These are phyloP conservation scores for Drosophila lacteicornis DNA, from an alignment of 1,140 invertebrate species.

Conservation along the genomic window DNA sequence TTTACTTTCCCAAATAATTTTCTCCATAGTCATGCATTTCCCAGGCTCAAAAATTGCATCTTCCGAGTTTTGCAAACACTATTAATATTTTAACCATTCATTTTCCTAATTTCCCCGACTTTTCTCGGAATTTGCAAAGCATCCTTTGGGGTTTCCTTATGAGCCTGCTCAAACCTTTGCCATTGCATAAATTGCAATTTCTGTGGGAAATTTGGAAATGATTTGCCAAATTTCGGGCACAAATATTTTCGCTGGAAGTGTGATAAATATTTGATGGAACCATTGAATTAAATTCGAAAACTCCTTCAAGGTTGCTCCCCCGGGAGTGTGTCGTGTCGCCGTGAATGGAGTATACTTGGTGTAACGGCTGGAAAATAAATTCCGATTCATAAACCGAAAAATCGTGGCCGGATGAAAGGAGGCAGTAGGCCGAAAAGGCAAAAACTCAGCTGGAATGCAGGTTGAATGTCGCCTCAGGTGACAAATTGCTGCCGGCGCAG, in stretches of 20 bases:
- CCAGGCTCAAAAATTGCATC: too few species aligned
- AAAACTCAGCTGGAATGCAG: constrained; percentile 66
- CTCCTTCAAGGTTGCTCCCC: constrained; percentile 46
- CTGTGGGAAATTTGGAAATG: constrained; percentile 66
- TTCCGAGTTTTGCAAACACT: background rate
- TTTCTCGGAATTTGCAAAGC: constrained; percentile 26
- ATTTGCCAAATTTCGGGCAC: constrained; percentile 52
- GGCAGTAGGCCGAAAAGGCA: constrained; percentile 39
- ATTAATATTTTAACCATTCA: background rate
- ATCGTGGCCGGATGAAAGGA: constrained; percentile 42
- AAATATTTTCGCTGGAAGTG: constrained; percentile 78
- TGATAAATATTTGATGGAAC: constrained; percentile 62
- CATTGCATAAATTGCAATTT: constrained; percentile 63
- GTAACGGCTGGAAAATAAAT: constrained; percentile 33
- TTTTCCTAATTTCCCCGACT: background rate
- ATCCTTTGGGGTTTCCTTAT: constrained; percentile 19
- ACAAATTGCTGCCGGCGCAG: constrained; percentile 71
- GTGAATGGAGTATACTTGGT: constrained; percentile 50
- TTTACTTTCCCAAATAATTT: background rate
- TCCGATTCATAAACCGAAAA: constrained; percentile 40
- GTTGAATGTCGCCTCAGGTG: constrained; percentile 79
- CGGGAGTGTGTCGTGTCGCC: constrained; percentile 24
- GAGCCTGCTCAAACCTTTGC: constrained; percentile 27
- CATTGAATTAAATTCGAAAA: constrained; percentile 17
- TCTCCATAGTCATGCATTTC: background rate